These are phyloP conservation scores for Trichonephila clavata DNA, from an alignment of 1,140 invertebrate species.

Conservation along the genomic window DNA sequence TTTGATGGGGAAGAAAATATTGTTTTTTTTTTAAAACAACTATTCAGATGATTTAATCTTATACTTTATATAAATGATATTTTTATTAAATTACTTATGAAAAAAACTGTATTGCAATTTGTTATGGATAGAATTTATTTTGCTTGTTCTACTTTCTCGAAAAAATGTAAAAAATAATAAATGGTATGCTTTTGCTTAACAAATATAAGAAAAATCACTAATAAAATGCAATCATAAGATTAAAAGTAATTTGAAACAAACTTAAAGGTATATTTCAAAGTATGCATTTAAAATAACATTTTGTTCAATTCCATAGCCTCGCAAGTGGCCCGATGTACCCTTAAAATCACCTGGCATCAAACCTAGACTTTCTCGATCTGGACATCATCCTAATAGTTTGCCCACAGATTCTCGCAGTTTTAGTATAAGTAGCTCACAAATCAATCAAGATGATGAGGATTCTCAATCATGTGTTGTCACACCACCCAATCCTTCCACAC, in stretches of 20 bases:
- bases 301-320: conserved; percentile 84
- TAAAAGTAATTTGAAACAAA: neutral
- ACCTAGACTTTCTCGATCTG: conserved; percentile 82
- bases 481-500: conserved; percentile 80
- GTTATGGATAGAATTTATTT: no score
- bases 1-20: no score
- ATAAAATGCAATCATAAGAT: neutral
- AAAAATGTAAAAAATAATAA: no score
- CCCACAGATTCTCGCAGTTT: conserved; percentile 77
- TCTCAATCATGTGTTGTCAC: conserved; percentile 77
- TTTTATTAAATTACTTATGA: no score
- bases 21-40: no score
- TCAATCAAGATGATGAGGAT: conserved; percentile 77
- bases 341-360: conserved; percentile 96
- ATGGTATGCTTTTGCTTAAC: neutral
- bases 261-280: neutral
- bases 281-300: neutral
- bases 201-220: no score
- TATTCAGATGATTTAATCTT: no score
- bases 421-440: conserved; percentile 70
- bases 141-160: no score
- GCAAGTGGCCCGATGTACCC: conserved; percentile 92
- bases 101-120: no score
- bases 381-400: conserved; percentile 80
- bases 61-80: no score